Conservation (phyloP, 2,113 vertebrate genomes). For the Gulo gulo region DNA sequence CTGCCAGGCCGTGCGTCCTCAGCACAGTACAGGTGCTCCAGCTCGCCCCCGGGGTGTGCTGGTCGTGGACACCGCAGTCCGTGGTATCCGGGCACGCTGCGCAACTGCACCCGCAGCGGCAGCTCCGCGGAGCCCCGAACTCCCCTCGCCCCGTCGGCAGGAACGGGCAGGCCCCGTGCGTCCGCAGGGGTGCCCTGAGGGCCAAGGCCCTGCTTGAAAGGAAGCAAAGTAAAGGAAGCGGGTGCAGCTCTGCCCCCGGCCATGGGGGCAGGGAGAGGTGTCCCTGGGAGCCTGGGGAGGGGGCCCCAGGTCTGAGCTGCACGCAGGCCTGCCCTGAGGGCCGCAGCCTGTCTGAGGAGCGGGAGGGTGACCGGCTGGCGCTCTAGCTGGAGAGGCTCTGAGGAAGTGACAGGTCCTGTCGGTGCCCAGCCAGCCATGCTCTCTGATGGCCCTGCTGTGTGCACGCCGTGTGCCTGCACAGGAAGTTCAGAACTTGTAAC, state of each 20-base stretch:
- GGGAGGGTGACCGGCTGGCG: accelerated
- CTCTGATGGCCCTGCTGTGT: too few relatives aligned
- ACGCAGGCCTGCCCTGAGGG: accelerated
- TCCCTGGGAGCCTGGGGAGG: background rate
- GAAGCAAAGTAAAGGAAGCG: background rate
- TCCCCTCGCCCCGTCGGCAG: accelerated
- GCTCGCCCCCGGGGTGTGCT: background rate
- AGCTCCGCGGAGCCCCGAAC: accelerated
- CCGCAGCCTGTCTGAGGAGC: accelerated
- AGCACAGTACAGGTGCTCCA: too few relatives aligned
- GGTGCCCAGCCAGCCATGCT: too few relatives aligned
- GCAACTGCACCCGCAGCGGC: accelerated
- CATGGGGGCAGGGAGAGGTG: accelerated
- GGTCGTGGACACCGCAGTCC: accelerated
- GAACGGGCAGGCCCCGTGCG: accelerated
- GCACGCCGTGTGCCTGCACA: accelerated
- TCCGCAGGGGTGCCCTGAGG: accelerated
- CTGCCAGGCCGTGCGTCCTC: accelerated
- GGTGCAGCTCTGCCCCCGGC: accelerated
- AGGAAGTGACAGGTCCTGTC: background rate
- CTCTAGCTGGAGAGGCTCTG: accelerated
- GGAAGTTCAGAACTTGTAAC: accelerated
- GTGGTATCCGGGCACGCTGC: accelerated
- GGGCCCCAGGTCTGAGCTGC: background rate
- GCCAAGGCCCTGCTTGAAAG: background rate